Conservation (phyloP, 1,140 invertebrate species). For the Bombus terrestris region DNA sequence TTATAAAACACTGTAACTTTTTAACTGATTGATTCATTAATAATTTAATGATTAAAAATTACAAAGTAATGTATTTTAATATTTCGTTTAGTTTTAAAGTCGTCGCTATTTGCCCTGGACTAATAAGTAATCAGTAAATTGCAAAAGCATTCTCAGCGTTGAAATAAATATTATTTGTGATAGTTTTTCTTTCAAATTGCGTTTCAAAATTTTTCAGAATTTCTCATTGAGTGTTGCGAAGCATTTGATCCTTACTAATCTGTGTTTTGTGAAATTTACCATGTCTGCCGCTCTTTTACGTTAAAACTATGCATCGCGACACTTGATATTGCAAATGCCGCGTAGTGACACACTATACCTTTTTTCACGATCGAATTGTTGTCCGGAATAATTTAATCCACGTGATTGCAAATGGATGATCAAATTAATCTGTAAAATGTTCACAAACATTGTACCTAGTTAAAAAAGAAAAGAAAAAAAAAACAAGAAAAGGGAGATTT, state of each 20-base stretch:
- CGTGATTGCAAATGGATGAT: not conserved
- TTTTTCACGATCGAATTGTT: not conserved
- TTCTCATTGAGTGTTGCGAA: not conserved
- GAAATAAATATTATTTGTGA: not conserved
- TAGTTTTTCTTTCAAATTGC: not conserved
- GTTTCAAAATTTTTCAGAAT: not conserved
- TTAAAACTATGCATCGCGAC: not conserved
- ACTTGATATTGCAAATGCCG: not conserved
- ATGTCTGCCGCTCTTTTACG: not conserved
- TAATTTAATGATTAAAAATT: not conserved
- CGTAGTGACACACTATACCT: not conserved
- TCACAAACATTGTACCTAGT: constrained; percentile 9
- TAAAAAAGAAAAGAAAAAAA: not conserved
- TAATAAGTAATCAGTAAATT: not conserved
- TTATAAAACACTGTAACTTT: not conserved
- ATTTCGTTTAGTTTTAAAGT: not conserved
- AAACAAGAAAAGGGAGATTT: not conserved
- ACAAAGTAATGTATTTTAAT: not conserved
- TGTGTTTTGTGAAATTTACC: not conserved
- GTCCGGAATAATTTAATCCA: not conserved
- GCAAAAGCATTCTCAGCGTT: not conserved
- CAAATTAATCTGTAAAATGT: constrained; percentile 16
- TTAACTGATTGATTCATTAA: too few species aligned
- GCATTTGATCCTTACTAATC: not conserved
- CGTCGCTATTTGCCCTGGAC: not conserved